A percentile compares a stretch with the other conserved stretches of the same genome.
Conservation (phyloP, 2,797 vertebrate genomes). For the Neosilurus mollespiculum region DNA sequence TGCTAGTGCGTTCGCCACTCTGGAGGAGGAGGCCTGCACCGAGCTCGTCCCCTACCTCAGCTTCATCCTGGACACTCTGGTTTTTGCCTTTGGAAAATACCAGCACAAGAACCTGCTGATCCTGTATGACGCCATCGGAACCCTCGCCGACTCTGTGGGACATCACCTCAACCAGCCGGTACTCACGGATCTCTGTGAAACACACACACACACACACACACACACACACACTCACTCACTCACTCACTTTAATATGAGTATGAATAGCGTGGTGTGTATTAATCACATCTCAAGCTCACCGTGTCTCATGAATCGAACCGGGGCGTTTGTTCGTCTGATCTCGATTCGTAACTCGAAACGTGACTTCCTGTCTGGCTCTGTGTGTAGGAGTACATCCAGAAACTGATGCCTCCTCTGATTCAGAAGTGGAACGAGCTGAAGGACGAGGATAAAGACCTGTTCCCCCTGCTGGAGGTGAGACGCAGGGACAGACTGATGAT, state of each 20-base stretch:
- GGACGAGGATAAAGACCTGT: slow-evolving; percentile 94
- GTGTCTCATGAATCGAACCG: not conserved
- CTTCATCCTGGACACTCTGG: slow-evolving; percentile 91
- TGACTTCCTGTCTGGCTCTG: fast-evolving
- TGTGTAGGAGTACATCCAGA: slow-evolving; percentile 88
- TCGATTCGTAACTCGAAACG: no score
- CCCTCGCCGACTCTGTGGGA: slow-evolving; percentile 89
- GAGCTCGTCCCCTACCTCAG: slow-evolving; percentile 93
- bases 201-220: not conserved
- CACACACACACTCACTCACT: no score
- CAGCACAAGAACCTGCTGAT: slow-evolving; percentile 96
- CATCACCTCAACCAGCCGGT: slow-evolving; percentile 92
- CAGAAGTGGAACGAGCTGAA: slow-evolving; percentile 96
- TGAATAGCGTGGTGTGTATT: not conserved
- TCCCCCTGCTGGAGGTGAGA: slow-evolving; percentile 86
- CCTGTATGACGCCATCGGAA: slow-evolving; percentile 93
- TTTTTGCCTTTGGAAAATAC: slow-evolving; percentile 94
- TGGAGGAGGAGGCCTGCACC: slow-evolving; percentile 92
- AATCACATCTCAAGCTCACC: not conserved
- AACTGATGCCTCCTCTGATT: slow-evolving; percentile 92
- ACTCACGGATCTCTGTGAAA: not conserved
- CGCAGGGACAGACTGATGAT: not conserved
- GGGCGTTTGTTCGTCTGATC: no score
- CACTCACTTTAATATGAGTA: no score
- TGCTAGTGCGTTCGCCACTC: slow-evolving; percentile 84